Conservation (phyloP, 2,888 invertebrate species). For the Idaea dimidiata region DNA sequence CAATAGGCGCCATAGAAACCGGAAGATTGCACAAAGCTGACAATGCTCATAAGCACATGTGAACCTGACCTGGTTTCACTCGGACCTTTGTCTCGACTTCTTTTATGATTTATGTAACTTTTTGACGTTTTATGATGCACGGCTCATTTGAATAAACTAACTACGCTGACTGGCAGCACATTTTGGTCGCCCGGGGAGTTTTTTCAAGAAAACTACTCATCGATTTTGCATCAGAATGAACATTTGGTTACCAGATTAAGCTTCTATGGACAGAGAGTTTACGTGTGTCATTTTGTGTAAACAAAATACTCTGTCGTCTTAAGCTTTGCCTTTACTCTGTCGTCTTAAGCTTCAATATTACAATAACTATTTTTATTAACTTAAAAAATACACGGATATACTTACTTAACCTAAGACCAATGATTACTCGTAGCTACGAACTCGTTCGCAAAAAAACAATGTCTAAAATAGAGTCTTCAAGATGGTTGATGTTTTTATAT, state of each 20-base stretch:
- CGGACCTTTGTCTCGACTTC: slow-evolving; percentile 60
- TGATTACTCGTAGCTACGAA: slow-evolving; percentile 46
- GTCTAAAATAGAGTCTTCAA: slow-evolving; percentile 66
- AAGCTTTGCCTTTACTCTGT: slow-evolving; percentile 46
- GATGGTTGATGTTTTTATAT: slow-evolving; percentile 56
- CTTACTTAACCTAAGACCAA: slow-evolving; percentile 49
- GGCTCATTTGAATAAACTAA: slow-evolving; percentile 72
- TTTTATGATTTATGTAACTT: slow-evolving; percentile 78
- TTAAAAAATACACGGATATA: slow-evolving; percentile 21
- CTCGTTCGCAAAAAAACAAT: slow-evolving; percentile 41
- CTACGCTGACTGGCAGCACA: slow-evolving; percentile 66
- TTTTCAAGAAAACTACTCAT: slow-evolving; percentile 56
- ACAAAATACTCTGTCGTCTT: slow-evolving; percentile 63
- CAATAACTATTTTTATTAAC: slow-evolving; percentile 34
- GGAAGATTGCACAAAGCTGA: slow-evolving; percentile 74
- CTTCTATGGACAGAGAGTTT: slow-evolving; percentile 60
- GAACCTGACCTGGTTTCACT: slow-evolving; percentile 76
- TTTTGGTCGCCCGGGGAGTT: slow-evolving; percentile 62
- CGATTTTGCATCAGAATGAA: slow-evolving; percentile 71
- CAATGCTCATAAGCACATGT: slow-evolving; percentile 71
- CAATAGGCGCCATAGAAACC: slow-evolving; percentile 59
- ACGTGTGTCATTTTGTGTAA: slow-evolving; percentile 46
- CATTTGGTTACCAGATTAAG: slow-evolving; percentile 80
- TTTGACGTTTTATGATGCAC: slow-evolving; percentile 76
- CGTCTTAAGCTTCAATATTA: slow-evolving; percentile 43